A percentile compares a stretch with the other conserved stretches of the same genome.
These are phyloP conservation scores for Spilarctia lutea DNA, from an alignment of 2,888 invertebrate genomes.

Conservation along the genomic window DNA sequence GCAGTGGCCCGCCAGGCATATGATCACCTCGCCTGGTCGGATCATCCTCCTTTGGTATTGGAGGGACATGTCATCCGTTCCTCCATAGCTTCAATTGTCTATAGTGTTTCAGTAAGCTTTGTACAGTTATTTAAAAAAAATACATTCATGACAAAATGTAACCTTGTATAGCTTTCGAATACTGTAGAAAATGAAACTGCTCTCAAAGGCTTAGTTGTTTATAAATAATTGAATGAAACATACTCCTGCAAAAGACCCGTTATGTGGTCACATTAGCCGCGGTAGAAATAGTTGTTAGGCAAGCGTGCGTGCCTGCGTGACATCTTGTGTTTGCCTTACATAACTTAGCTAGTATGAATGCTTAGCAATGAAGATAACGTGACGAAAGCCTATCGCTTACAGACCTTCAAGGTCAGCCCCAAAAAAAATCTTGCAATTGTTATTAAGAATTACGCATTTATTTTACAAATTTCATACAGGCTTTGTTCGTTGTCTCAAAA, in stretches of 20 bases:
- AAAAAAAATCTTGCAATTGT: slow-evolving; percentile 41
- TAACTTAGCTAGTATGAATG: slow-evolving; percentile 56
- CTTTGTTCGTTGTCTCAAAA: too few relatives aligned
- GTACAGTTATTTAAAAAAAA: neutral
- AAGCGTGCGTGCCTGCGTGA: slow-evolving; percentile 65
- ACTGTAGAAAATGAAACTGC: neutral
- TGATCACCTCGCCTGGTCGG: too few relatives aligned
- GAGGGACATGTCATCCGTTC: too few relatives aligned
- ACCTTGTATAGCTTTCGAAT: neutral
- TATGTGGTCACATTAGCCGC: slow-evolving; percentile 35
- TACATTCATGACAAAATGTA: too few relatives aligned
- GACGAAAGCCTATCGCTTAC: slow-evolving; percentile 59
- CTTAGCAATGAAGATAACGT: slow-evolving; percentile 61
- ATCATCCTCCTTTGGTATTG: too few relatives aligned
- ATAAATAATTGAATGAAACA: slow-evolving; percentile 20
- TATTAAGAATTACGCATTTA: slow-evolving; percentile 29
- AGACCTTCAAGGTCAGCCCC: slow-evolving; percentile 50
- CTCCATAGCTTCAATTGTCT: too few relatives aligned
- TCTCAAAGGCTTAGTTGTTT: slow-evolving; percentile 6
- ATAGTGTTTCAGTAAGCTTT: neutral
- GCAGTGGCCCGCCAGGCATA: too few relatives aligned
- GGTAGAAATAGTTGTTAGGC: slow-evolving; percentile 53
- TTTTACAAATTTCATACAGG: neutral
- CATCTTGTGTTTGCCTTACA: slow-evolving; percentile 56
- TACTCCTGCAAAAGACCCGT: slow-evolving; percentile 27